Evolutionary conservation across 2,888 invertebrate species (phyloP).

Genomic region (Clunio marinus): DNA sequence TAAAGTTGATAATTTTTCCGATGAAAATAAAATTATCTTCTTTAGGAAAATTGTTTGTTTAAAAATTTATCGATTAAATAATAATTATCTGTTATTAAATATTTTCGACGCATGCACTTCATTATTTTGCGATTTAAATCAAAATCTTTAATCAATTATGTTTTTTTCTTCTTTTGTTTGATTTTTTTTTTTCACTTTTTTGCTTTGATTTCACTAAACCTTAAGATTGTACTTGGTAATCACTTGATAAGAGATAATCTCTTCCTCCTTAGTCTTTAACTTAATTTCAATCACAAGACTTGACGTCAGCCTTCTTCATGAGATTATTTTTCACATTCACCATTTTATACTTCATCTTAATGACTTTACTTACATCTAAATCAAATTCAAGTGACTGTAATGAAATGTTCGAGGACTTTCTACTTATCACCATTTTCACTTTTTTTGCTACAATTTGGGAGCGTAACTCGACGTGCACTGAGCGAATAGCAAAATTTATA

Average conservation of each 20-base stretch:
- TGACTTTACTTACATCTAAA: background rate
- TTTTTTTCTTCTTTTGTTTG: conserved; percentile 1
- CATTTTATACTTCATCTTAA: background rate
- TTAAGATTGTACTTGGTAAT: background rate
- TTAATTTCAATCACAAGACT: background rate
- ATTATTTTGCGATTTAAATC: no score
- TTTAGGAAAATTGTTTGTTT: background rate
- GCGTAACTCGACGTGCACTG: background rate
- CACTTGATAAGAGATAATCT: conserved; percentile 6
- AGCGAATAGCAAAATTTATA: background rate
- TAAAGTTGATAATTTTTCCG: background rate
- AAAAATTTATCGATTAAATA: background rate
- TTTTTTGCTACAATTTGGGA: background rate
- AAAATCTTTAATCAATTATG: no score
- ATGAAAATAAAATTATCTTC: no score
- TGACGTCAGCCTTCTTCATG: background rate
- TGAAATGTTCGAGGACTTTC: conserved; percentile 18
- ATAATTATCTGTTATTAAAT: no score
- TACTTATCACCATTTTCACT: conserved; percentile 12
- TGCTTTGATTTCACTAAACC: background rate
- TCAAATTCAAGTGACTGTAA: conserved; percentile 21
- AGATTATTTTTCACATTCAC: no score
- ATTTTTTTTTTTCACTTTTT: background rate
- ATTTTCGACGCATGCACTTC: no score
- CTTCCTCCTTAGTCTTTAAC: background rate